Base-by-base conservation (phyloP, 2,888 invertebrate species). In the Lasioglossum zephyrum region DNA sequence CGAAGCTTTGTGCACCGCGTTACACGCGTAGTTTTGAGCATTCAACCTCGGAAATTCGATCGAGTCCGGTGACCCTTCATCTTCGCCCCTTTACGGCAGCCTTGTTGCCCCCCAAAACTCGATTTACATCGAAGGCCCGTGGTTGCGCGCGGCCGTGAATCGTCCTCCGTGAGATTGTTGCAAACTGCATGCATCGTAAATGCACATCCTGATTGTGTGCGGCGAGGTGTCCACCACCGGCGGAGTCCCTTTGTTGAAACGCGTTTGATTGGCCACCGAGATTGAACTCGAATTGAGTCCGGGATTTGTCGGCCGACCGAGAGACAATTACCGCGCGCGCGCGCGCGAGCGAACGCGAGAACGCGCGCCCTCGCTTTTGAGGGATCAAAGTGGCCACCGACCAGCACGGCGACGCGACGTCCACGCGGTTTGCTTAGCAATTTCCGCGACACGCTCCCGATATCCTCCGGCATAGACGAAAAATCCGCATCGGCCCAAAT, bases 41-140 rank as follows among this genome's bases (percentile, higher is more conserved):
- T 90, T 90, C 85, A 81, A 31, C 77, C 16, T 39, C 39, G 85
- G 89, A 90, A 90, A 90, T 83, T 90, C 89, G 90, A 90, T 90
- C 87, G 88, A 74, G 75, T 57, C n/a, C 87, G 66, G 36, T 66
- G 85, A 80, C 85, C 77, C 84, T 80, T 83, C 82, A 66, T 74
- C 79, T 87, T 82, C 84, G 26, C 16, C 79, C 84, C 84, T 63
- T 79, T 49, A 44, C 76, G 77, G 22, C 49, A 44, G 69, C 66
- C 85, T 76, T 72, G 66, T 70, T 41, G 73, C 72, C 63, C 49
- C 69, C 69, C n/a, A 31, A 77, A 85, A 77, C 81, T 81, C 85
- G 76, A 85, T 86, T 85, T 85, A 70, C 86, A 66, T 85, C 53
- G 79, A 44, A 70, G 39, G 75, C n/a, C n/a, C 39, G 53, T 36